Conservation (phyloP, 2,888 invertebrate species). For the Drosophila bunnanda region DNA sequence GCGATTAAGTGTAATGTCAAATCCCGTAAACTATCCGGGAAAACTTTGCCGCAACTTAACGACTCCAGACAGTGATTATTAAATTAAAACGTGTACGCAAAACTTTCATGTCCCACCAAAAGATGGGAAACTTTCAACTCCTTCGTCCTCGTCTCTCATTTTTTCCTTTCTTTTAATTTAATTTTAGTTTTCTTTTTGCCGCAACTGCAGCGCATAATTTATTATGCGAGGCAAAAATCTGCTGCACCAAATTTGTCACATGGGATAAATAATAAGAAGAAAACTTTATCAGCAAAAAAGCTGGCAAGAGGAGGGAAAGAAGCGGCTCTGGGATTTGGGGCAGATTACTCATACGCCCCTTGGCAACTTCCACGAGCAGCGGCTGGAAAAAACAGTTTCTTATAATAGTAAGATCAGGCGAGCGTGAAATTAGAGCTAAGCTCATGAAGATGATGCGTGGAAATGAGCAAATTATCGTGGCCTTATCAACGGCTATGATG, state of each 20-base stretch:
- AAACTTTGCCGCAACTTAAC: slow-evolving; percentile 64
- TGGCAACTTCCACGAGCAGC: slow-evolving; percentile 31
- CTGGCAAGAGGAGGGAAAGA: not conserved
- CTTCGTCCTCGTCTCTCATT: slow-evolving; percentile 18
- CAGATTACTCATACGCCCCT: slow-evolving; percentile 70
- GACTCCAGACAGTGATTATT: slow-evolving; percentile 71
- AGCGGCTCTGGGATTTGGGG: slow-evolving; percentile 51
- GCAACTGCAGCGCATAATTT: slow-evolving; percentile 62
- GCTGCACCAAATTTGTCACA: slow-evolving; percentile 79
- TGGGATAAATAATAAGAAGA: slow-evolving; percentile 80
- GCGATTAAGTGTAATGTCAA: slow-evolving; percentile 63
- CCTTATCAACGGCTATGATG: not conserved
- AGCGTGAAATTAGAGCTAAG: slow-evolving; percentile 67
- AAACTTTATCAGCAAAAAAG: slow-evolving; percentile 58
- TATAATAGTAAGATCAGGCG: slow-evolving; percentile 45
- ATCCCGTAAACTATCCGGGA: slow-evolving; percentile 29
- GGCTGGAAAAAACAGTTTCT: slow-evolving; percentile 22
- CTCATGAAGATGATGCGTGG: slow-evolving; percentile 14
- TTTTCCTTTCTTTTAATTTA: slow-evolving; percentile 6
- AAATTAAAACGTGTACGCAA: slow-evolving; percentile 77
- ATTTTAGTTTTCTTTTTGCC: slow-evolving; percentile 27
- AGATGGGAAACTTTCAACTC: slow-evolving; percentile 47
- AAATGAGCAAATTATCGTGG: slow-evolving; percentile 4
- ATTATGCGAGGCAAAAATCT: slow-evolving; percentile 68
- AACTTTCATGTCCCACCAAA: slow-evolving; percentile 55